Evolutionary conservation across 2,113 vertebrate genomes (phyloP).

Genomic region (Phodopus roborovskii): DNA sequence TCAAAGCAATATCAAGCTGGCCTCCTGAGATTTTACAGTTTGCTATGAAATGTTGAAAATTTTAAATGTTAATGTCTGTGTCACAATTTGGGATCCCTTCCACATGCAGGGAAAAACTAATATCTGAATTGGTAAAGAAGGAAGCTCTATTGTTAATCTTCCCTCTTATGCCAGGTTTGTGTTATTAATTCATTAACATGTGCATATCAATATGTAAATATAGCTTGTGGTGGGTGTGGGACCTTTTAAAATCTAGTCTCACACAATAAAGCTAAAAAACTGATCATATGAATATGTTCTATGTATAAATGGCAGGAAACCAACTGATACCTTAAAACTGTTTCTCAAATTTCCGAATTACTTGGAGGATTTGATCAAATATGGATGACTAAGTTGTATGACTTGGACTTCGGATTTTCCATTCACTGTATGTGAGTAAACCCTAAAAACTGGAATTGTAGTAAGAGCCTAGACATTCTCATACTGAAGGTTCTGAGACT

Average conservation of each 20-base stretch:
- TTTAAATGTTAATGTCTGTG: conserved; percentile 69
- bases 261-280: conserved; percentile 21
- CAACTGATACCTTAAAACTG: background rate
- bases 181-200: conserved; percentile 54
- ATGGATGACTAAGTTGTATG: background rate
- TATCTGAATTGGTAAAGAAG: conserved; percentile 28
- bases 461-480: background rate
- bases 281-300: conserved; percentile 1
- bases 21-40: conserved; percentile 60
- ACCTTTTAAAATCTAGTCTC: background rate
- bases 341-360: conserved; percentile 47
- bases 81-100: conserved; percentile 67
- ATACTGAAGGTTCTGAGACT: background rate
- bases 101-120: conserved; percentile 63
- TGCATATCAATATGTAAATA: conserved; percentile 28
- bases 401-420: background rate
- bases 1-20: conserved; percentile 75
- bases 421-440: background rate
- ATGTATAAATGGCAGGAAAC: conserved; percentile 21
- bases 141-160: conserved; percentile 35
- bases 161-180: background rate
- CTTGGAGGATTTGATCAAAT: background rate
- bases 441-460: background rate
- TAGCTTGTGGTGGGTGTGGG: background rate
- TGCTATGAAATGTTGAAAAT: conserved; percentile 53